Base-by-base conservation (phyloP, 2,113 vertebrate genomes). In the Oncorhynchus gorbuscha region DNA sequence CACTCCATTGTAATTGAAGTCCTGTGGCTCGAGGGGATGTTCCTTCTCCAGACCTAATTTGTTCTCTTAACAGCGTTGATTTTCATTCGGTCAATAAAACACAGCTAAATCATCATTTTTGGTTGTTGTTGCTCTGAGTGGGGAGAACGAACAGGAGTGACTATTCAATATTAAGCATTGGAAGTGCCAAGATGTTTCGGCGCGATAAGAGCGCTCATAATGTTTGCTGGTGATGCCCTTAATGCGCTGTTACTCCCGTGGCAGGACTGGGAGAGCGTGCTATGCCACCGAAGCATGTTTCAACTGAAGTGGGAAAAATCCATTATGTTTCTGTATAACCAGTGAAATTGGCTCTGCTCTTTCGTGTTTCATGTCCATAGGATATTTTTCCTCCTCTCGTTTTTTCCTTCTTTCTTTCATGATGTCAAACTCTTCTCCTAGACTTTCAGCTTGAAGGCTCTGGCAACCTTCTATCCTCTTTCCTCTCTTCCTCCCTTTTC, bases 1-100 rank as follows among this genome's bases (percentile, higher is more conserved):
- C 85, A 82, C 84, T 89, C 69, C 39, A 73, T 88, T 89, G 88
- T 93, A 93, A 93, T 92, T 92, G 91, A 90, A 90, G 87, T 87
- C 81, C 71, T 73, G 30, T 87, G 59, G 66, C 81, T 88, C 26
- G 45, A 62, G 76, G 87, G 39, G 39, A 70, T 84, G 75, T 79
- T 84, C 81, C 86, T 83, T 84, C 84, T 77, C 77, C 80, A 55
- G 84, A 81, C 81, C 82, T 91, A 89, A 93, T 93, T 93, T 92
- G 89, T 91, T 93, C 78, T 83, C 88, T 90, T 89, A 89, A 88
- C 85, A 75, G 83, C 78, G 39, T 83, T 84, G 83, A 88, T 88
- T 91, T 88, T 87, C 84, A 78, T 87, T 88, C 84, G 59, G 62
- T 91, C 85, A 86, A 89, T 92, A 92, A 87, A 91, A 84, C 30